Base-by-base conservation (phyloP, 1,140 invertebrate species). In the Copidosoma floridanum region DNA sequence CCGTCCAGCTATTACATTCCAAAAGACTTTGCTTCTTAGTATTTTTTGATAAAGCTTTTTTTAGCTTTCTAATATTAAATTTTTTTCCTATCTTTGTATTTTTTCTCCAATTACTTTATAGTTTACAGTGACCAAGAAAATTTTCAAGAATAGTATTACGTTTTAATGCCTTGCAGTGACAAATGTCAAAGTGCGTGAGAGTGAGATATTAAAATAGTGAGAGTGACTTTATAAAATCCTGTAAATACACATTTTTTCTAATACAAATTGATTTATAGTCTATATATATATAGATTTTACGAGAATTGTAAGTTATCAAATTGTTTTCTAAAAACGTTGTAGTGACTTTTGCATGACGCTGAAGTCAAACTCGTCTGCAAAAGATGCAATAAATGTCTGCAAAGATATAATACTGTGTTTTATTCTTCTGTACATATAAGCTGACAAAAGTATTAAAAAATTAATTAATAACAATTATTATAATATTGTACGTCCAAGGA, bases 161-260 rank as follows among this genome's bases (percentile, higher is more conserved):
- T 51, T n/a, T 41, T 21, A 58, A 61, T 55, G 29, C 23, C 46
- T 50, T 54, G n/a, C n/a, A n/a, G n/a, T n/a, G n/a, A 14, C 23
- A 48, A 53, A 47, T 48, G 43, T 40, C 18, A 48, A 53, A 53
- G 23, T 55, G 40, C 23, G 52, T 41, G 24, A 41, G 35, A 41
- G 44, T 54, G 51, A 53, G 51, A 61, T n/a, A n/a, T 61, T 61
- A 55, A 24, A 24, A n/a, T n/a, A n/a, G n/a, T n/a, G n/a, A n/a
- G 52, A 55, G 26, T 48, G 32, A 44, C 51, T 24, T 53, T 46
- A n/a, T n/a, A n/a, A 37, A 60, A 50, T 47, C 35, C 16, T 61
- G 58, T 54, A 61, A 10, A 55, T 61, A 41, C 38, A 57, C 43
- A 50, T 32, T 35, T 1, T 44, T 54, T 40, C 2, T 27, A 38